Percentiles rank a stretch among this genome's conserved stretches.
phyloP scores from a whole-genome alignment of 2,888 invertebrate species.

The Leptinotarsa haldemani region DNA sequence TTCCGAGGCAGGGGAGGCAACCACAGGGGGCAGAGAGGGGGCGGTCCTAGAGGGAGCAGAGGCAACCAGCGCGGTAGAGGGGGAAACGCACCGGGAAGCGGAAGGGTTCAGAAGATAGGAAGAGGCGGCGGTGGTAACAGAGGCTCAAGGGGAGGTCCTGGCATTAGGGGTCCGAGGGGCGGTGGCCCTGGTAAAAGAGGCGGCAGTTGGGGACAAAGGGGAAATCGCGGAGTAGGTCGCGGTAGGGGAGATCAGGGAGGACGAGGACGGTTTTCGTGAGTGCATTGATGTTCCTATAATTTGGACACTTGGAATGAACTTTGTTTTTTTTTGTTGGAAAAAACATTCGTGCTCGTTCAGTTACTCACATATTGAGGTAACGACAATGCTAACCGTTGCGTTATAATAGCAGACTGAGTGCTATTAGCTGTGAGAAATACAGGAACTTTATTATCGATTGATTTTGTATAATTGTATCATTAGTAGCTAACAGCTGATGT shows the following conservation, averaged over 20 bases:
- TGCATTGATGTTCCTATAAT: neutral
- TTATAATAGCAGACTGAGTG: neutral
- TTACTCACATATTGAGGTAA: neutral
- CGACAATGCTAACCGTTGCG: neutral
- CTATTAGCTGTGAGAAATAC: neutral
- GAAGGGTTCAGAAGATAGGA: slow-evolving; percentile 6
- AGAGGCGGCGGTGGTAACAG: slow-evolving; percentile 37
- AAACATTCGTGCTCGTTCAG: neutral
- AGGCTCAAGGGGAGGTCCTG: slow-evolving; percentile 1
- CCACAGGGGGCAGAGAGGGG: slow-evolving; percentile 28
- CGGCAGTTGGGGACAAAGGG: neutral
- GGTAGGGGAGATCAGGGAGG: slow-evolving; percentile 21
- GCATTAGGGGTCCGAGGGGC: slow-evolving; percentile 4
- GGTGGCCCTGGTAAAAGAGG: slow-evolving; percentile 14
- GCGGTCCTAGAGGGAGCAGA: slow-evolving; percentile 56
- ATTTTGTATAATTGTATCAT: slow-evolving; percentile 1
- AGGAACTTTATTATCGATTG: neutral
- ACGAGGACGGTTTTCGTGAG: slow-evolving; percentile 35
- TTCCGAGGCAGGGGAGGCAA: slow-evolving; percentile 30
- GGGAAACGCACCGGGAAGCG: slow-evolving; percentile 23
- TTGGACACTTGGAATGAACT: neutral
- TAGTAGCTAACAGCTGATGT: neutral
- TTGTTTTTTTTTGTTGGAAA: neutral
- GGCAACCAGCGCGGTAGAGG: slow-evolving; percentile 43
- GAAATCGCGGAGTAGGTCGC: neutral